Conservation (phyloP, 2,888 invertebrate species). For the Synergus umbraculus region DNA sequence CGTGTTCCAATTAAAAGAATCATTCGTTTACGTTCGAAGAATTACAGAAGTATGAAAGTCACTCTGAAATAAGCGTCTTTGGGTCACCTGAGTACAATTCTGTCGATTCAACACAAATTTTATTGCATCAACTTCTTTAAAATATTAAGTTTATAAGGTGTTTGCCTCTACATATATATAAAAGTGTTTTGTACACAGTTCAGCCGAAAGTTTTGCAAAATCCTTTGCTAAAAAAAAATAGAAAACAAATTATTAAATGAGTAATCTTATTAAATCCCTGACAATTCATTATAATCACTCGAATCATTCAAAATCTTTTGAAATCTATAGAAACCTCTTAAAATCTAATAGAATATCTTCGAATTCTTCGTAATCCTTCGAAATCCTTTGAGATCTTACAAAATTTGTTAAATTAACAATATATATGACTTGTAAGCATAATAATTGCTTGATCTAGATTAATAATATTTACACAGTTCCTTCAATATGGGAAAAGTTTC, state of each 20-base stretch:
- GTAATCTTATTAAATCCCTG: too few species aligned
- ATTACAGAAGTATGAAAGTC: background rate
- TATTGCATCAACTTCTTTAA: background rate
- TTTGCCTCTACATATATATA: background rate
- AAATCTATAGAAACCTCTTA: too few species aligned
- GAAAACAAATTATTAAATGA: background rate
- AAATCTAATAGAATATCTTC: too few species aligned
- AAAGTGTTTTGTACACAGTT: slow-evolving; percentile 15
- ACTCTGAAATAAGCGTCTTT: background rate
- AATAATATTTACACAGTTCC: background rate
- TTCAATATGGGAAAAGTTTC: background rate
- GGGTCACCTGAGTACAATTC: slow-evolving; percentile 4
- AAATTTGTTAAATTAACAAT: too few species aligned
- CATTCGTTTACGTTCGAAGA: background rate
- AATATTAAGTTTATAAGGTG: background rate
- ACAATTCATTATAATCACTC: too few species aligned
- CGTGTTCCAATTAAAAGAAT: background rate
- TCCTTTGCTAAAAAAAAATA: background rate
- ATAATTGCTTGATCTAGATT: background rate
- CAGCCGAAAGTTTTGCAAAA: background rate
- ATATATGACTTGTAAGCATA: too few species aligned
- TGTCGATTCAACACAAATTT: slow-evolving; percentile 23
- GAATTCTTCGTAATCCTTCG: too few species aligned
- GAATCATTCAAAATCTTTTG: too few species aligned
- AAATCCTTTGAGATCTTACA: too few species aligned